These are phyloP conservation scores for Cirrhinus mrigala DNA, from an alignment of 2,797 vertebrate genomes.

Conservation along the genomic window DNA sequence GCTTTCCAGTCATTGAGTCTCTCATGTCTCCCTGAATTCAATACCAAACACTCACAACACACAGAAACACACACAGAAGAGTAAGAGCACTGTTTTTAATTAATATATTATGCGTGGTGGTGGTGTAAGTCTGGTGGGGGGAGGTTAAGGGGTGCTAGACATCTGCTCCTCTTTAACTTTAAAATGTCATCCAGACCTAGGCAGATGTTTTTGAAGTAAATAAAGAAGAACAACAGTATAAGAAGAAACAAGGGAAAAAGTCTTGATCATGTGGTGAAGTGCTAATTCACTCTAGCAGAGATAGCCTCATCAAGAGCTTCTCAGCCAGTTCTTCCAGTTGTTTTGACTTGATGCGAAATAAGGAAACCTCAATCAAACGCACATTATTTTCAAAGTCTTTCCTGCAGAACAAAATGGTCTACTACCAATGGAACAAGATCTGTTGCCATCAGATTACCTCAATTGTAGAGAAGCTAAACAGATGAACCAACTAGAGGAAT, in stretches of 20 bases:
- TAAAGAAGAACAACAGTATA: conserved; percentile 2
- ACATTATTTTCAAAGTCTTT: background rate
- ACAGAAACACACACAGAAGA: conserved; percentile 46
- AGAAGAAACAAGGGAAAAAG: background rate
- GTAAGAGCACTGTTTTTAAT: conserved; percentile 61
- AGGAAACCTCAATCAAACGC: conserved; percentile 20
- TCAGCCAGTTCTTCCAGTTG: conserved; percentile 16
- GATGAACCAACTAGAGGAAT: background rate
- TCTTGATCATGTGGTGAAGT: conserved; percentile 12
- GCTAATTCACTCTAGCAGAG: background rate
- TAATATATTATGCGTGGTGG: conserved; percentile 52
- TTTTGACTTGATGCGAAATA: conserved; percentile 1
- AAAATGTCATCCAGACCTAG: conserved; percentile 51
- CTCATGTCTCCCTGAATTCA: conserved; percentile 57
- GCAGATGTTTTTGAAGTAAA: conserved; percentile 31
- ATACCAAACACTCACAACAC: conserved; percentile 54
- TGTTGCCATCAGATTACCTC: background rate
- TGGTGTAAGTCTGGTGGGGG: conserved; percentile 25
- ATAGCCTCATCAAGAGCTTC: background rate
- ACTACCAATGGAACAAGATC: background rate
- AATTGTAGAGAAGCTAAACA: background rate
- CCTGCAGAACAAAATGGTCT: background rate
- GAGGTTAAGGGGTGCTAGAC: conserved; percentile 29
- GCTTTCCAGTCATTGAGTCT: conserved; percentile 60
- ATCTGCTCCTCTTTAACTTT: conserved; percentile 59